Base-by-base conservation (phyloP, 2,888 invertebrate genomes). In the Tetanocera ferruginea region DNA sequence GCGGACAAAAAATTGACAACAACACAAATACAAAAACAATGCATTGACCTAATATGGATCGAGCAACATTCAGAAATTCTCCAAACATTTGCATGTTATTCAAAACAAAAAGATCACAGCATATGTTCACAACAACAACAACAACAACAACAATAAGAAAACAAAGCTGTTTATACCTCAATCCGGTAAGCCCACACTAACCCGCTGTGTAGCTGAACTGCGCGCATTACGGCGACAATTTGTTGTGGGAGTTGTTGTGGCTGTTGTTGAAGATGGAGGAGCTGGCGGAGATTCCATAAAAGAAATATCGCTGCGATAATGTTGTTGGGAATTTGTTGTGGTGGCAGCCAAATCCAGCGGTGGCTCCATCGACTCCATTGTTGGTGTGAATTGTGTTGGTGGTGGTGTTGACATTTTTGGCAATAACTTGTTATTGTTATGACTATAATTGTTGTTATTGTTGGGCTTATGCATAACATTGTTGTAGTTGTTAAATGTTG, bases 171-270 rank as follows among this genome's bases (percentile, higher is more conserved):
- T n/a, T 28, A 28, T n/a, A 25, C 23, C 28, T 87, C 84, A 88
- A 84, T 89, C 89, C 55, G 89, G 89, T 81, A 89, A 82, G 8
- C 89, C 89, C 83, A 89, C 89, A 83, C 85, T 89, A 74, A 89
- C 84, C 28, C 88, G 85, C 81, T 84, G 86, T 72, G 86, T 83
- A 67, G 88, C 89, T 4, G 85, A 84, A 17, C n/a, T 88, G 78
- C 87, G 88, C 69, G 83, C 84, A 76, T 80, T 84, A 71, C 84
- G 84, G 28, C 79, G 69, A 34, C 25, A 9, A 34, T 76, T 57
- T 60, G 75, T 52, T 78, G 78, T 71, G 81, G 81, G 78, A 70
- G 82, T 70, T 66, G 81, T 72, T 51, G 80, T 76, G 52, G 80
- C 78, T 69, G 82, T 79, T 74, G 87, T 82, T 75, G 74, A 76